Conservation (phyloP, 2,888 invertebrate genomes). For the Mesorhabditis sp. region DNA sequence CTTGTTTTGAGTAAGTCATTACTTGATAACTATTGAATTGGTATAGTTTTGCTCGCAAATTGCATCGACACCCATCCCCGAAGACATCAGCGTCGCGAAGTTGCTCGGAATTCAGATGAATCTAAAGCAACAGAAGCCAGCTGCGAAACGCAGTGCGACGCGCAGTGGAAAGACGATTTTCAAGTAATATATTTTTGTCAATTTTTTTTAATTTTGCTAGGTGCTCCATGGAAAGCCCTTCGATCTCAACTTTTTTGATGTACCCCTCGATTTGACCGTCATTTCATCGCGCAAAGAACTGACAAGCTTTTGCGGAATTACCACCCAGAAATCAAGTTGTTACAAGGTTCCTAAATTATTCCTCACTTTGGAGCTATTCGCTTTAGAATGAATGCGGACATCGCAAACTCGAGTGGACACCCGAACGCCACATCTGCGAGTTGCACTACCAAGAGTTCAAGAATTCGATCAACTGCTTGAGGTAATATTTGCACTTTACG, state of each 20-base stretch:
- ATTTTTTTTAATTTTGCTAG: background rate
- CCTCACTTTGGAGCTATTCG: background rate
- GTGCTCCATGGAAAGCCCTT: background rate
- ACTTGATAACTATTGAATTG: too few relatives aligned
- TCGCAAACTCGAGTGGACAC: background rate
- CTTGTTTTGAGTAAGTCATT: too few relatives aligned
- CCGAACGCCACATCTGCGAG: background rate
- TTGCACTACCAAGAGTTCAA: background rate
- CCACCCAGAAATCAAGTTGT: background rate
- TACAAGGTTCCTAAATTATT: background rate
- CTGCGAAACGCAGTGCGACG: background rate
- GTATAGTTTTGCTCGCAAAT: too few relatives aligned
- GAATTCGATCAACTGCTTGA: background rate
- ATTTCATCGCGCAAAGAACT: background rate
- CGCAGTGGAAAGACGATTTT: slow-evolving; percentile 4
- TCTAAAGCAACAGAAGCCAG: background rate
- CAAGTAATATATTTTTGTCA: background rate
- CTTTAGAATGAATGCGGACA: background rate
- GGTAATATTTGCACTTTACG: background rate
- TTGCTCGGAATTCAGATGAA: too few relatives aligned
- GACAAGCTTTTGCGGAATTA: background rate
- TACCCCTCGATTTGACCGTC: background rate
- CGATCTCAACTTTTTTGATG: background rate
- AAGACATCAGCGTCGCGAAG: too few relatives aligned
- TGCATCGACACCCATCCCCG: too few relatives aligned